Percentiles rank a stretch among this genome's conserved stretches.
phyloP scores from a whole-genome alignment of 2,888 invertebrate species.

The Chrysina gloriosa region DNA sequence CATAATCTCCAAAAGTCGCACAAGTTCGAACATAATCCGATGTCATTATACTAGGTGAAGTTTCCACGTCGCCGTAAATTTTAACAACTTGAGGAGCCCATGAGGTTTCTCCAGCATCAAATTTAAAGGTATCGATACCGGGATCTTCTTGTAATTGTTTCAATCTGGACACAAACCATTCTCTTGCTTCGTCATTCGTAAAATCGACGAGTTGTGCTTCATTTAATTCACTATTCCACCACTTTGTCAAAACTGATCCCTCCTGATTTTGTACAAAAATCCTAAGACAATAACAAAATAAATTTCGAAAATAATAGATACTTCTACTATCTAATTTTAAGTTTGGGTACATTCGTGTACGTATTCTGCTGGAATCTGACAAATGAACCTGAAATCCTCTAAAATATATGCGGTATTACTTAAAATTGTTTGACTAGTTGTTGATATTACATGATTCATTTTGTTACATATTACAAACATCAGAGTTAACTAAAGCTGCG shows the following conservation, averaged over 20 bases:
- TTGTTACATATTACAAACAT: no score
- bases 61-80: slow-evolving; percentile 68
- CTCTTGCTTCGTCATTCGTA: slow-evolving; percentile 74
- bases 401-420: no score
- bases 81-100: slow-evolving; percentile 75
- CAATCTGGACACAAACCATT: slow-evolving; percentile 70
- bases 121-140: slow-evolving; percentile 81
- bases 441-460: no score
- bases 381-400: no score
- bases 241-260: slow-evolving; percentile 65
- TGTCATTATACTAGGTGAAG: slow-evolving; percentile 71
- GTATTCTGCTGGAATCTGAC: no score
- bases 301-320: not conserved
- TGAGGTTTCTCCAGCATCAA: slow-evolving; percentile 83
- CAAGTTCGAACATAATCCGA: slow-evolving; percentile 69
- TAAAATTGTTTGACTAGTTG: no score
- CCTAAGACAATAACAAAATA: slow-evolving; percentile 12
- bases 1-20: slow-evolving; percentile 71
- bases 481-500: no score
- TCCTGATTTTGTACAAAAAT: slow-evolving; percentile 68
- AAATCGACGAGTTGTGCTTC: slow-evolving; percentile 76
- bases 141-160: slow-evolving; percentile 69
- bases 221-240: slow-evolving; percentile 71
- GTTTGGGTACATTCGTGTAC: no score
- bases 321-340: not conserved